These are phyloP conservation scores for Lycocorax pyrrhopterus DNA, from an alignment of 2,113 vertebrate species.

Conservation along the genomic window DNA sequence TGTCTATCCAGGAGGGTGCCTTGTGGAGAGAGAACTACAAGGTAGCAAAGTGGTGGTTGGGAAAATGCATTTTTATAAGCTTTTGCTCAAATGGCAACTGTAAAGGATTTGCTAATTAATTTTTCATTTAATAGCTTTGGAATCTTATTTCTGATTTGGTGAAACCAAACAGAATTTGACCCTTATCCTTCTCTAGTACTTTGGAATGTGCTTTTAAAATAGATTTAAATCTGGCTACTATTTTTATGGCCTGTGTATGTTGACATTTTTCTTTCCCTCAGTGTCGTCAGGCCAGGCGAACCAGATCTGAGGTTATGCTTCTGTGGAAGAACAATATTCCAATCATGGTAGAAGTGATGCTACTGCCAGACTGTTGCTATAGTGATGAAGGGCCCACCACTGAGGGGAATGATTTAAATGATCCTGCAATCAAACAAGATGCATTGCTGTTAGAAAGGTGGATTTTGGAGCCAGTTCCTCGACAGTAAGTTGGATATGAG, in stretches of 20 bases:
- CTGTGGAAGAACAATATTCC: slow-evolving; percentile 96
- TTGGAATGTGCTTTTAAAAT: not conserved
- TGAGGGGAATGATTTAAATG: slow-evolving; percentile 86
- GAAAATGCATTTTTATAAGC: not conserved
- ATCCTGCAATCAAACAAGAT: slow-evolving; percentile 96
- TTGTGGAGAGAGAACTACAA: not conserved
- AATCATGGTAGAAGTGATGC: slow-evolving; percentile 98
- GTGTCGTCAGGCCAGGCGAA: slow-evolving; percentile 94
- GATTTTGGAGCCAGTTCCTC: slow-evolving; percentile 92
- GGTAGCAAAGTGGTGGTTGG: not conserved
- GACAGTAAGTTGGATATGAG: slow-evolving; percentile 82
- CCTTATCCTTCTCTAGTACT: not conserved
- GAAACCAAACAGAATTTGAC: not conserved
- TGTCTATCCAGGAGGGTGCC: not conserved
- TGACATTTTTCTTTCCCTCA: slow-evolving; percentile 45
- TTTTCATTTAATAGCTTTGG: not conserved
- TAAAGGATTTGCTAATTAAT: not conserved
- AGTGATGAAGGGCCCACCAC: slow-evolving; percentile 89
- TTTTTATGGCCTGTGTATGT: not conserved
- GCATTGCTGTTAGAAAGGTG: slow-evolving; percentile 93
- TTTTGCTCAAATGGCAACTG: not conserved
- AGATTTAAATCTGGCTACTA: not conserved
- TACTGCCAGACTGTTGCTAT: slow-evolving; percentile 98
- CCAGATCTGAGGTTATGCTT: slow-evolving; percentile 89
- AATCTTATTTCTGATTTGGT: not conserved